Base-by-base conservation (phyloP, 2,888 invertebrate species). In the Allygus modestus region DNA sequence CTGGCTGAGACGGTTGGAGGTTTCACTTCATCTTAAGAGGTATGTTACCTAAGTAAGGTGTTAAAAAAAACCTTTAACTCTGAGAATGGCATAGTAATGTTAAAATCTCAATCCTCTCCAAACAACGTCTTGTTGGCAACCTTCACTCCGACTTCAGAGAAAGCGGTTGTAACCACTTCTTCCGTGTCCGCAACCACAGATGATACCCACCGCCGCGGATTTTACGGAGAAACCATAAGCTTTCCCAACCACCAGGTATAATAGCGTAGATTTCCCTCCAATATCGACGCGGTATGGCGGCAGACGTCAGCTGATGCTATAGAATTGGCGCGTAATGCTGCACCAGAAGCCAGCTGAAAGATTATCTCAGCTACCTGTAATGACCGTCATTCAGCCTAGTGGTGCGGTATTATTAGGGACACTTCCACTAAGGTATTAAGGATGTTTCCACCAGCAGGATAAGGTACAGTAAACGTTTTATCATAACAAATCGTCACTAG, bases 201-300 rank as follows among this genome's bases (percentile, higher is more conserved):
- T 65, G 26, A 11, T 28, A 26, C 65, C 17, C 26, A 9, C 51
- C 17, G 2, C n/a, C 51, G 51, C 17, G 17, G 51, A 15, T 9
- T 23, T 20, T 0, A 9, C 31, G n/a, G 65, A 65, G 65, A 65
- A 31, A 65, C 65, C 65, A 28, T 65, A 65, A 65, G 65, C 65
- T 65, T 65, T 65, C 65, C 28, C 28, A 65, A 65, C 65, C 28
- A 15, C 28, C 31, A 26, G 15, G 23, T 4, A 12, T 15, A 46
- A 46, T 46, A 2, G 46, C 20, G 23, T 4, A 28, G 65, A 28
- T 65, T 65, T 65, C 65, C 65, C 65, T 46, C 31, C 65, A 65
- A 65, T 65, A 65, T 28, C 28, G 65, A 26, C 65, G 65, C 31
- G 31, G 31, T 9, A 4, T 23, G 58, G 58, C 58, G 58, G 20